A percentile compares a stretch with the other conserved stretches of the same genome.
Conservation (phyloP, 92 coral and sea anemone genomes). For the Palythoa caribaeorum region DNA sequence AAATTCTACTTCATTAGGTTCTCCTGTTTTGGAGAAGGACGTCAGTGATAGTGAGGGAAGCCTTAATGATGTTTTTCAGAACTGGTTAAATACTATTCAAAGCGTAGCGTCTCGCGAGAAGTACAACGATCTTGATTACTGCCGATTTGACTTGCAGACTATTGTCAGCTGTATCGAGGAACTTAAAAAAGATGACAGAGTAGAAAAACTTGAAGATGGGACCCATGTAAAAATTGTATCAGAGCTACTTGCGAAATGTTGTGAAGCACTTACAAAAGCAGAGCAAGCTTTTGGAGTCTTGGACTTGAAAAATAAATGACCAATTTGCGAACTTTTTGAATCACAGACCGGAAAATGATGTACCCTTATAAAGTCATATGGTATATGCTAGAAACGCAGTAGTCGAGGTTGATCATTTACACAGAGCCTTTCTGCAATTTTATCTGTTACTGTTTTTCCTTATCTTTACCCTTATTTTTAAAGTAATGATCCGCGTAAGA, state of each 20-base stretch:
- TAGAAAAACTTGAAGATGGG: slow-evolving; percentile 26
- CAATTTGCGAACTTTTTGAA: neutral
- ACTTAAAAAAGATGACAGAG: slow-evolving; percentile 46
- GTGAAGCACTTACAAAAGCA: neutral
- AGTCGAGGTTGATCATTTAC: too few relatives aligned
- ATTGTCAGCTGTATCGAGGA: slow-evolving; percentile 54
- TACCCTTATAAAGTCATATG: neutral
- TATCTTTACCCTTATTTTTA: too few relatives aligned
- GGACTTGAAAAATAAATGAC: slow-evolving; percentile 12
- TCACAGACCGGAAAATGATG: neutral
- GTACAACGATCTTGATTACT: slow-evolving; percentile 51
- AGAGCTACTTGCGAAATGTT: slow-evolving; percentile 15
- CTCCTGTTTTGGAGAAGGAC: neutral
- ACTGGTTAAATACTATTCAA: slow-evolving; percentile 61
- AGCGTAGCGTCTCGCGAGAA: slow-evolving; percentile 24
- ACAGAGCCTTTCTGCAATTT: too few relatives aligned
- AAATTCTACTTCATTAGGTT: neutral
- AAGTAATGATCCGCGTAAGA: too few relatives aligned
- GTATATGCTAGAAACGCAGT: too few relatives aligned
- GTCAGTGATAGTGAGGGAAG: neutral
- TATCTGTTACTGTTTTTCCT: too few relatives aligned
- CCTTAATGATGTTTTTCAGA: slow-evolving; percentile 47
- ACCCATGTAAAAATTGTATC: neutral
- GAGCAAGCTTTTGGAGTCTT: neutral
- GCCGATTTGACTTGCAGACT: slow-evolving; percentile 69